Percentiles rank a stretch among this genome's conserved stretches.
Conservation (phyloP, 2,113 vertebrate species). For the Aspidoscelis tigris region DNA sequence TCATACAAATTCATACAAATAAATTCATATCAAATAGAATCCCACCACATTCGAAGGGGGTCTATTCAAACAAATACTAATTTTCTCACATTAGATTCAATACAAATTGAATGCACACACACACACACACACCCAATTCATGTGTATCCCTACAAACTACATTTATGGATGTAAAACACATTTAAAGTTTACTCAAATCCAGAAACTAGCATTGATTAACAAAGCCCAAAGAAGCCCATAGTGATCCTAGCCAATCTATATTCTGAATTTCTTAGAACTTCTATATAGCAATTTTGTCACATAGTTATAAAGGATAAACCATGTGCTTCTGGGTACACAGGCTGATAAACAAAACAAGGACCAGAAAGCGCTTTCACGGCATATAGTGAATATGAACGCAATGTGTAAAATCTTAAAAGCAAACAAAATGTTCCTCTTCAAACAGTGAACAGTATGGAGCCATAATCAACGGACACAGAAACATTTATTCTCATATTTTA, state of each 20-base stretch:
- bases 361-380: neutral
- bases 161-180: rapidly evolving
- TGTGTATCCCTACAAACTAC: neutral
- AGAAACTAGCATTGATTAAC: neutral
- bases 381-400: neutral
- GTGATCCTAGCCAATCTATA: neutral
- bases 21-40: too few species aligned
- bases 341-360: neutral
- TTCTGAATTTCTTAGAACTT: neutral
- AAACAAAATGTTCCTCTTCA: neutral
- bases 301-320: neutral
- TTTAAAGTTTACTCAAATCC: neutral
- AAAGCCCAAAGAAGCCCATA: neutral
- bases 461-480: neutral
- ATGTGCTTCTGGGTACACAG: neutral
- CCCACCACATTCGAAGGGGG: too few species aligned
- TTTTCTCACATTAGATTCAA: too few species aligned
- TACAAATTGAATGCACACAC: too few species aligned
- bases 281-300: neutral
- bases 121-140: too few species aligned
- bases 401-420: neutral
- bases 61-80: too few species aligned
- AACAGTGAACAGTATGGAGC: neutral
- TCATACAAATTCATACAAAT: too few species aligned
- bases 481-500: neutral